Percentiles rank a stretch among this genome's conserved stretches.
Evolutionary conservation across 2,888 invertebrate species (phyloP).

Genomic region (Troides helena): DNA sequence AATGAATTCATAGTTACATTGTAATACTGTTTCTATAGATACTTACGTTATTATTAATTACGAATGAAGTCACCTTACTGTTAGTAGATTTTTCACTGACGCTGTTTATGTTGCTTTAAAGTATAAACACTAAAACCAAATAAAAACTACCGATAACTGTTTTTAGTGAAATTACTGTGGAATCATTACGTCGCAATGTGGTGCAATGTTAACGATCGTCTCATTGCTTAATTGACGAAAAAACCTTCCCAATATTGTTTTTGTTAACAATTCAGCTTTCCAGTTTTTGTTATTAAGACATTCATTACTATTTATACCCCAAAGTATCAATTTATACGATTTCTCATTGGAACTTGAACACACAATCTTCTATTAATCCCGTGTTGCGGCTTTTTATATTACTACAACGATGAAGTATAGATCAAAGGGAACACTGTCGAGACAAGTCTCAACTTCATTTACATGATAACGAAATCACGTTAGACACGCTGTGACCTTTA

Average conservation of each 20-base stretch:
- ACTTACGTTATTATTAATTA: too few species aligned
- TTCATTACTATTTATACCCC: neutral
- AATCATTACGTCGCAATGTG: neutral
- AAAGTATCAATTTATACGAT: neutral
- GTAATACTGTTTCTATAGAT: too few species aligned
- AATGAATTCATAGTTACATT: too few species aligned
- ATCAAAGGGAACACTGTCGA: neutral
- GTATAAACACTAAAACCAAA: too few species aligned
- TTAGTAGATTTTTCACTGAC: too few species aligned
- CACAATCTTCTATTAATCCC: neutral
- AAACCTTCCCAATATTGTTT: neutral
- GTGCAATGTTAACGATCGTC: neutral
- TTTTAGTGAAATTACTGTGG: too few species aligned
- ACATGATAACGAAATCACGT: constrained; percentile 21
- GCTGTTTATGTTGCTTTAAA: too few species aligned
- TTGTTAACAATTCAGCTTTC: neutral
- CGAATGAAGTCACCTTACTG: too few species aligned
- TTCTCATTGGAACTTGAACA: neutral
- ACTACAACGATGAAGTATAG: neutral
- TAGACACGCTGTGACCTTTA: neutral
- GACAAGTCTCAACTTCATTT: constrained; percentile 26
- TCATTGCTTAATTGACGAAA: neutral
- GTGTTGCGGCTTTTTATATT: neutral
- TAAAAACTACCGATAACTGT: too few species aligned
- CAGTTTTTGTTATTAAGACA: neutral